Percentiles rank a stretch among this genome's conserved stretches.
Evolutionary conservation across 2,113 vertebrate genomes (phyloP).

Genomic region (Erpornis zantholeuca): DNA sequence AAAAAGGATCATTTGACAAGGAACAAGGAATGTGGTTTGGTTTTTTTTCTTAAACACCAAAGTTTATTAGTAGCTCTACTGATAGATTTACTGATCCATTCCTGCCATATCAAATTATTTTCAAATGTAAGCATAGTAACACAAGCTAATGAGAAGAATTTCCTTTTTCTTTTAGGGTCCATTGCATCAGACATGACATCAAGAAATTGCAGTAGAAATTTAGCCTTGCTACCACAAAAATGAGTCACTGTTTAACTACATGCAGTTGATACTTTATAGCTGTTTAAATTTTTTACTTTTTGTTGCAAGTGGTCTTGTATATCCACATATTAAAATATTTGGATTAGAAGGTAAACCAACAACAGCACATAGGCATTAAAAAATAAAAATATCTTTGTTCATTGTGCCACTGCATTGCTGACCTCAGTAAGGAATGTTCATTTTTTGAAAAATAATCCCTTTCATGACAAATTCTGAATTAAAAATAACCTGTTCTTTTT

Average conservation of each 20-base stretch:
- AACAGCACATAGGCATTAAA: constrained; percentile 77
- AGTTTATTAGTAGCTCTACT: not conserved
- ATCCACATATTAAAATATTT: constrained; percentile 78
- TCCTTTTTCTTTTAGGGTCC: constrained; percentile 61
- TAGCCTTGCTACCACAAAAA: constrained; percentile 80
- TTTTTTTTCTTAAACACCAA: not conserved
- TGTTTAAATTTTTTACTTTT: constrained; percentile 77
- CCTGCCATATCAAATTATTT: not conserved
- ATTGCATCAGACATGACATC: constrained; percentile 81
- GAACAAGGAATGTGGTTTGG: not conserved
- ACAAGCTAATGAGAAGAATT: not conserved
- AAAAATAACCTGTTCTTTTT: not conserved
- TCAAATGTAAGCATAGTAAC: not conserved
- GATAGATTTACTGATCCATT: not conserved
- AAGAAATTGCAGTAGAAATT: constrained; percentile 77
- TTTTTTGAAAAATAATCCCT: not conserved
- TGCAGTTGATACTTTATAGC: constrained; percentile 65
- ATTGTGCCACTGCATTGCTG: constrained; percentile 76
- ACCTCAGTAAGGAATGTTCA: constrained; percentile 63
- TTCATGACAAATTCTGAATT: not conserved
- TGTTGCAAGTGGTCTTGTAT: constrained; percentile 73
- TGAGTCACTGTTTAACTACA: constrained; percentile 77
- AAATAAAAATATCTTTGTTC: constrained; percentile 77
- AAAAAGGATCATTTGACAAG: not conserved
- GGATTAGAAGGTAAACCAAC: constrained; percentile 76